Base-by-base conservation (phyloP, 2,797 vertebrate species). In the Cirrhinus molitorella region DNA sequence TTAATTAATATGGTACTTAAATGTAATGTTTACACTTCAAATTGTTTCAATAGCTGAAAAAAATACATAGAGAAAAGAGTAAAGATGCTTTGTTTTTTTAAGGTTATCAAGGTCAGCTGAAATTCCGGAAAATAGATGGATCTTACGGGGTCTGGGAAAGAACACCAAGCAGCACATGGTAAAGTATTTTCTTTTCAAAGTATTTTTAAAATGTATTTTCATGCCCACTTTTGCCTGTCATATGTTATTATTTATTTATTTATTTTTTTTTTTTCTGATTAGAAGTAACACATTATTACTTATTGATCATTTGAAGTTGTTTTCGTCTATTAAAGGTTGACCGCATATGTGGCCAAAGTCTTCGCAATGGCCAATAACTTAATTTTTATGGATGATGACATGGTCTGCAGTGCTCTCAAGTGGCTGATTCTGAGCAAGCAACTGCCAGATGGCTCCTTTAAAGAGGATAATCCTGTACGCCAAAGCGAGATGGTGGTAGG, bases 311-410 rank as follows among this genome's bases (percentile, higher is more conserved):
- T 5, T 16, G 4, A 5, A 5, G 1, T 51, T 74, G 59, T 49
- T 72, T 61, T 31, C 73, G 25, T 49, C 31, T 31, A 5, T 61
- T 81, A 9, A 83, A 98, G 97, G 97, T 25, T 98, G 86, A 98
- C 97, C 0, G 96, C 96, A 3, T 98, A 96, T 0, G 96, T 98
- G 49, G 90, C 91, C 57, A 98, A 97, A 89, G 94, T 98, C 83
- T 96, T 98, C 12, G 25, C 96, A 72, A 90, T 97, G 93, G 93
- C 96, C 0, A 28, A 28, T 75, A 88, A 45, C 11, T 57, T 97
- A 77, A 86, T 92, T 0, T 55, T 80, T 51, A 90, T 97, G 2
- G 28, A 93, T 0, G 79, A 19, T 0, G 0, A 89, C 0, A 86
- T 94, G 14, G 21, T 97, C 72, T 98, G 97, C 1, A 94, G 92